Evolutionary conservation across 2,888 invertebrate genomes (phyloP), one percentile per base, ranked within the genome.

Genomic region (Clusia tigrina): DNA sequence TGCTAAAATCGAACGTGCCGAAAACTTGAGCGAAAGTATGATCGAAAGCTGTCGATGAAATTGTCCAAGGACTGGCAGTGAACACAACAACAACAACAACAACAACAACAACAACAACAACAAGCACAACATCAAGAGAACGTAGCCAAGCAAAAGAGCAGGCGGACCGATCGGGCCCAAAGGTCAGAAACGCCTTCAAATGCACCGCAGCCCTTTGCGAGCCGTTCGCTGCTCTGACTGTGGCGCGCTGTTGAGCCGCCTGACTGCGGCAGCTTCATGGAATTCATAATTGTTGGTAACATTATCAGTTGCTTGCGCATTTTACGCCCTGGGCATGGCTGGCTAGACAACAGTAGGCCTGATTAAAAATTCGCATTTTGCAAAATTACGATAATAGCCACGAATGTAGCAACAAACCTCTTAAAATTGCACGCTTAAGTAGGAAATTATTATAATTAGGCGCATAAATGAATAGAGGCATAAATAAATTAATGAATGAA

Each of bases 161-260:
- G 48, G 48, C 48, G 48, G 18, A 48, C 18, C 48, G 48, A 48
- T 20, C 22, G 9, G 48, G 48, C 48, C 48, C 22, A 48, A 48
- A 48, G 48, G 48, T 48, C 48, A 48, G 22, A 48, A 48, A 48
- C 48, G 48, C 48, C 48, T 48, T 15, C 15, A 42, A 42, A n/a
- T 17, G 12, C 12, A 3, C 3, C n/a, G 3, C 15, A 42, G 3
- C 15, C 42, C n/a, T 42, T 42, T 15, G 42, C 3, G 42, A 2
- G 3, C 15, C 42, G n/a, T 6, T 17, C 15, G n/a, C 42, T 42
- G 42, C 42, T 42, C 15, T 17, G 10, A 17, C n/a, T 42, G 42
- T 15, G 10, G n/a, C 42, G 32, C n/a, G 42, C 42, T 42, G 42
- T 15, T n/a, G n/a, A n/a, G n/a, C n/a, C n/a, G n/a, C n/a, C n/a